phyloP scores from a whole-genome alignment of 1,140 invertebrate species.

The Platorchestia sp. region DNA sequence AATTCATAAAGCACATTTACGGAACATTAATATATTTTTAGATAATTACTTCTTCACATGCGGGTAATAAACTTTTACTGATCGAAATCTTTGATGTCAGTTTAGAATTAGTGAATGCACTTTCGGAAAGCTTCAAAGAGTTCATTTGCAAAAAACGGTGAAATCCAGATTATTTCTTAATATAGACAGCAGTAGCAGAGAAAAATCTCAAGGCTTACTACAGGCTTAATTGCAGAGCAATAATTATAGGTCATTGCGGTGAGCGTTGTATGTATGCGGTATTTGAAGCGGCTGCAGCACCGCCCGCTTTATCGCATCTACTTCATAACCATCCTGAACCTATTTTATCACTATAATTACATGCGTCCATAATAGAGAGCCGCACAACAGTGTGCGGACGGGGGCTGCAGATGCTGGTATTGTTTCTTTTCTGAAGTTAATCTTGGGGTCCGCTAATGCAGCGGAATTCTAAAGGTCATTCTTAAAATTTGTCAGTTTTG shows the following conservation, averaged over 20 bases:
- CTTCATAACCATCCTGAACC: neutral
- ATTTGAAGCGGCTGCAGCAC: neutral
- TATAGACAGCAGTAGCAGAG: neutral
- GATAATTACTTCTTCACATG: no score
- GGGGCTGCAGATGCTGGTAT: neutral
- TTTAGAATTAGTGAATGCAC: neutral
- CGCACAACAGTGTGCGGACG: neutral
- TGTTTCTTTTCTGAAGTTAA: neutral
- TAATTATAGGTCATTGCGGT: neutral
- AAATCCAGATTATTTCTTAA: neutral
- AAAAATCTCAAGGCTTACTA: neutral
- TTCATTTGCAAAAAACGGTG: neutral
- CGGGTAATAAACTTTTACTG: neutral
- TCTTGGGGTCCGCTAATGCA: neutral
- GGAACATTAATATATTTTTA: no score
- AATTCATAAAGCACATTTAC: no score
- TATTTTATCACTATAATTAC: neutral
- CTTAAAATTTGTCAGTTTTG: neutral
- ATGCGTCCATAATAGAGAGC: neutral
- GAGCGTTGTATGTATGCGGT: neutral
- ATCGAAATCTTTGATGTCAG: neutral
- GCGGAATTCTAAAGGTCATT: neutral
- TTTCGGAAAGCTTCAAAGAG: neutral
- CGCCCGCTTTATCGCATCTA: neutral
- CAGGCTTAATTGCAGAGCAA: neutral